Percentiles rank a stretch among this genome's conserved stretches.
Evolutionary conservation across 2,888 invertebrate genomes (phyloP).

Genomic region (Sarcophaga carnaria): DNA sequence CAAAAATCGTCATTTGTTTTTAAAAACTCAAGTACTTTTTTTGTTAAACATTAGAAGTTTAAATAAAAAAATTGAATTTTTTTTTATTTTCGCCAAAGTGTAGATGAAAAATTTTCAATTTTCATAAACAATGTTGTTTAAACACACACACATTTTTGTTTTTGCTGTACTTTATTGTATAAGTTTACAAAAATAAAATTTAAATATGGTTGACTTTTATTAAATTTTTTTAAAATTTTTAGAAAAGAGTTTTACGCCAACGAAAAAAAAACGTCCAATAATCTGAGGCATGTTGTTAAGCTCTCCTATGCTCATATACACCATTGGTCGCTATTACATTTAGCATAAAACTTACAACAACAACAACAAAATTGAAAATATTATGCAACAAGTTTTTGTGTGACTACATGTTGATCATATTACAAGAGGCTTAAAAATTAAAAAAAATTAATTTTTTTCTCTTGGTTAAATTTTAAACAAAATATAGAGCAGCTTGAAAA

Average conservation of each 20-base stretch:
- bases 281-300: not conserved
- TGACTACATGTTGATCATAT: conserved; percentile 29
- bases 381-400: conserved; percentile 29
- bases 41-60: conserved; percentile 20
- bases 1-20: conserved; percentile 15
- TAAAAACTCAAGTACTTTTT: conserved; percentile 21
- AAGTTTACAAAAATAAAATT: not conserved
- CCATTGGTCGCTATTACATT: conserved; percentile 39
- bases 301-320: conserved; percentile 16
- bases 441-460: not conserved
- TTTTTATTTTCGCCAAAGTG: not conserved
- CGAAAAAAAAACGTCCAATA: not conserved
- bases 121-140: not conserved
- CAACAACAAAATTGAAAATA: not conserved
- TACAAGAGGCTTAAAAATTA: conserved; percentile 16
- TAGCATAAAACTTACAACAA: conserved; percentile 6
- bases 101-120: not conserved
- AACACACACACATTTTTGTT: conserved; percentile 25
- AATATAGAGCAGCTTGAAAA: conserved; percentile 27
- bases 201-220: not conserved
- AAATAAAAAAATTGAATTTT: conserved; percentile 6
- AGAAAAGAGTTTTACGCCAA: not conserved
- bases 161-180: not conserved
- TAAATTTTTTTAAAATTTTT: conserved; percentile 3
- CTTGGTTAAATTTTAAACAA: not conserved